Evolutionary conservation across 2,888 invertebrate species (phyloP).

Genomic region (Dasypogon diadema): DNA sequence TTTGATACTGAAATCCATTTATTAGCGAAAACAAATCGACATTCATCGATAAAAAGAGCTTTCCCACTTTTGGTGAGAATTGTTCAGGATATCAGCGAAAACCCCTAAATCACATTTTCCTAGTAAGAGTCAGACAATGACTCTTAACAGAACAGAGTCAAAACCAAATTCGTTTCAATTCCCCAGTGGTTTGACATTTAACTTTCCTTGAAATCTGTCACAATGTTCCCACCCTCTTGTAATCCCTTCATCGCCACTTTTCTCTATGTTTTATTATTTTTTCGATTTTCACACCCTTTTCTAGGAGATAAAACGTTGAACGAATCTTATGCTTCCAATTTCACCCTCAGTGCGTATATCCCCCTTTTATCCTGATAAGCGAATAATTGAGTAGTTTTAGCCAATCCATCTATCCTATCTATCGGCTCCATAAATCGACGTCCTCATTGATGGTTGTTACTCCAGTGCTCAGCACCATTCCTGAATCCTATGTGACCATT

Average conservation of each 20-base stretch:
- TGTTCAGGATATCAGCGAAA: neutral
- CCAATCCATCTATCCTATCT: constrained; percentile 51
- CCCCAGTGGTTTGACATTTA: constrained; percentile 4
- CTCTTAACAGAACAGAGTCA: neutral
- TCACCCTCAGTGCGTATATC: constrained; percentile 54
- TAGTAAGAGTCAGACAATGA: neutral
- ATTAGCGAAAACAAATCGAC: neutral
- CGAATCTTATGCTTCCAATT: constrained; percentile 51
- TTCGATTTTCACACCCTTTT: neutral
- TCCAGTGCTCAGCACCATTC: neutral
- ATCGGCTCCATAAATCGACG: constrained; percentile 48
- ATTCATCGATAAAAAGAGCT: neutral
- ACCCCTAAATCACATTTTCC: neutral
- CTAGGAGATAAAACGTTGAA: neutral
- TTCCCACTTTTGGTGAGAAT: neutral
- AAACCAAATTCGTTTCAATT: constrained; percentile 6
- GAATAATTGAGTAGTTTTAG: constrained; percentile 54
- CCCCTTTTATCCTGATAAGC: constrained; percentile 50
- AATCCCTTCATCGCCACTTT: neutral
- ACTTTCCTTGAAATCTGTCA: constrained; percentile 16
- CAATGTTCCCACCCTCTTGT: constrained; percentile 1
- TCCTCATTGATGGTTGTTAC: constrained; percentile 10
- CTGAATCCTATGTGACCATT: neutral
- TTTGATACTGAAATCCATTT: neutral
- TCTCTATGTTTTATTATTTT: neutral